Conservation (phyloP, 2,113 vertebrate species). For the Glaucomys volans region DNA sequence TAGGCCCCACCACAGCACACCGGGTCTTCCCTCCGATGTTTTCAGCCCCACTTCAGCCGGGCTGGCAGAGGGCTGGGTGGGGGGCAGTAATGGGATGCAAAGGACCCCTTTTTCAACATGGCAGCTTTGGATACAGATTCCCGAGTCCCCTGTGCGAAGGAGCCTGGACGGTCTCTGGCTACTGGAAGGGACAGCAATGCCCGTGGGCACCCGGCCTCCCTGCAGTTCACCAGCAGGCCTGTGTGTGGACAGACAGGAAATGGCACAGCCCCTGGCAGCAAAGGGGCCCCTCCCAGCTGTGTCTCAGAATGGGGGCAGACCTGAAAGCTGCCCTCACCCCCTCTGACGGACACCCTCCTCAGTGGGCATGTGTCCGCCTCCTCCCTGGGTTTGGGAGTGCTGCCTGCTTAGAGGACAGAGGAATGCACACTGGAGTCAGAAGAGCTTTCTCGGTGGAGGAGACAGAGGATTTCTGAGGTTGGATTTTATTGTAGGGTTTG, state of each 20-base stretch:
- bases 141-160: not conserved
- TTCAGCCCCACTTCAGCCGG: not conserved
- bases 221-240: not conserved
- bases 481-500: not conserved
- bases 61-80: not conserved
- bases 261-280: not conserved
- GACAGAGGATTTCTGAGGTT: not conserved
- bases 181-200: not conserved
- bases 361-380: accelerated
- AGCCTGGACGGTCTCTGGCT: not conserved
- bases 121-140: not conserved
- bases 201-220: not conserved
- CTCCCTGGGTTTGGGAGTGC: not conserved
- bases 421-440: not conserved
- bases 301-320: not conserved
- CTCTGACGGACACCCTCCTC: too few species aligned
- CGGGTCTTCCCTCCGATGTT: too few species aligned
- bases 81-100: not conserved
- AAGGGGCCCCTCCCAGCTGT: not conserved
- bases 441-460: not conserved
- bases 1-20: not conserved
- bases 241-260: not conserved
- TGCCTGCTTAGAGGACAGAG: not conserved
- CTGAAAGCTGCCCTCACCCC: not conserved
- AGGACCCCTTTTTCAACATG: not conserved